Conservation (phyloP, 2,113 vertebrate species). For the Sigmodon hispidus region DNA sequence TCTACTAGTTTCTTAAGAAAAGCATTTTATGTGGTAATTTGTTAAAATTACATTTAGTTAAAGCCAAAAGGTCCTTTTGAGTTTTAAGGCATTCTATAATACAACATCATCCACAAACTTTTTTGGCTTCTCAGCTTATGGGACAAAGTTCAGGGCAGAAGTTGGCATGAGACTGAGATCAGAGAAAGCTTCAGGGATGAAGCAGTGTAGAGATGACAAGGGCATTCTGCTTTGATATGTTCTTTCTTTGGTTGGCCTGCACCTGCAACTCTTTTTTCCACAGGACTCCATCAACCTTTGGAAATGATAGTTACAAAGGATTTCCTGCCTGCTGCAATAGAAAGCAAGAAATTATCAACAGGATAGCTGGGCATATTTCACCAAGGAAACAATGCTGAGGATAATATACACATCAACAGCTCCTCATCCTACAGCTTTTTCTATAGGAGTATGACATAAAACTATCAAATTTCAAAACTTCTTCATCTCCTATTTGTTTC, state of each 20-base stretch:
- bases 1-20: background rate
- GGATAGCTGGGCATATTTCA: no score
- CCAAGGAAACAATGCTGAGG: background rate
- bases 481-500: background rate
- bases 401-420: background rate
- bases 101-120: background rate
- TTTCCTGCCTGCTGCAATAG: background rate
- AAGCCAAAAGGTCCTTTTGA: background rate
- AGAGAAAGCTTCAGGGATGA: background rate
- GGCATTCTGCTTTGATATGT: background rate
- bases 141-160: background rate
- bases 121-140: background rate
- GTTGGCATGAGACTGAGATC: background rate
- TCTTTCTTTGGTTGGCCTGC: background rate
- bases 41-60: background rate
- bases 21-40: background rate
- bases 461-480: background rate
- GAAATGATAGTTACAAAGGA: background rate
- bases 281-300: background rate
- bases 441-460: background rate
- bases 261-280: background rate
- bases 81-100: background rate
- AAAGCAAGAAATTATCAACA: background rate
- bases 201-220: background rate
- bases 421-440: background rate